Conservation (phyloP, 2,113 vertebrate species). For the Sebastes schlegelii region DNA sequence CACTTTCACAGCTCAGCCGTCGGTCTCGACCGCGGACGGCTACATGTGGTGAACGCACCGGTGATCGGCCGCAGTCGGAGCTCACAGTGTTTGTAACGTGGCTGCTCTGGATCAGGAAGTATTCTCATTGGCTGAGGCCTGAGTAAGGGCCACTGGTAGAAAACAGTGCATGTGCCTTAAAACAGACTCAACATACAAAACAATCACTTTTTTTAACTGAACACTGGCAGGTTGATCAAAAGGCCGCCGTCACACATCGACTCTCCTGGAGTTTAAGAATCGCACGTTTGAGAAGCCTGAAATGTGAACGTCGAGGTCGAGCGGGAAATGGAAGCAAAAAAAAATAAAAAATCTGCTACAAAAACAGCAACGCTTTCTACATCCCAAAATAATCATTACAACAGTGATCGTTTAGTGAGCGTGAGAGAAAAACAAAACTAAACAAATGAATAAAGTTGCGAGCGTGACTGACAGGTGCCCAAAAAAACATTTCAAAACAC, state of each 20-base stretch:
- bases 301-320: not conserved
- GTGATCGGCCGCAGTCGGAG: not conserved
- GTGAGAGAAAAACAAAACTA: not conserved
- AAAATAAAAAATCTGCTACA: conserved; percentile 9
- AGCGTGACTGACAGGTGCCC: conserved; percentile 39
- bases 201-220: conserved; percentile 13
- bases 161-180: conserved; percentile 38
- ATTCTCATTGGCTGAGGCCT: not conserved
- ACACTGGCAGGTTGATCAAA: conserved; percentile 1
- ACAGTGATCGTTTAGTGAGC: not conserved
- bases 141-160: conserved; percentile 34
- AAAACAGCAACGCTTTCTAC: not conserved
- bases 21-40: not conserved
- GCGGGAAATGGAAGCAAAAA: not conserved
- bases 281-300: conserved; percentile 22
- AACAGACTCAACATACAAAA: conserved; percentile 16
- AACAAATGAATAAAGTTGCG: conserved; percentile 16
- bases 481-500: not conserved
- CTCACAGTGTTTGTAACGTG: conserved; percentile 24
- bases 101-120: not conserved
- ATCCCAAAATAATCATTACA: not conserved
- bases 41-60: not conserved
- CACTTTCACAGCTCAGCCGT: not conserved
- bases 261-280: conserved; percentile 24
- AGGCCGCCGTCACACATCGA: not conserved